Evolutionary conservation across 2,113 vertebrate genomes (phyloP).

Genomic region (Tetrax tetrax): DNA sequence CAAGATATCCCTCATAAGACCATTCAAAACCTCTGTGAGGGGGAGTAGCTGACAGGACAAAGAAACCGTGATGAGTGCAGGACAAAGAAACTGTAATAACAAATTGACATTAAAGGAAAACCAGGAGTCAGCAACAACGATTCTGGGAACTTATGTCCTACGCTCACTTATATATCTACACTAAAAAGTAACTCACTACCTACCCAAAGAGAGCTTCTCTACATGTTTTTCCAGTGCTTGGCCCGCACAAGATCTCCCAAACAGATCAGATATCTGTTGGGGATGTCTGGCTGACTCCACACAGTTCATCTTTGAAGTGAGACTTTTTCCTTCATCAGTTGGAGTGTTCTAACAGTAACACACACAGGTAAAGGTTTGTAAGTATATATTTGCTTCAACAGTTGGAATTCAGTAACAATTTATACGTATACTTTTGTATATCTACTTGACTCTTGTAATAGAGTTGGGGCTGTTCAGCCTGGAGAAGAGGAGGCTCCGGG

Average conservation of each 20-base stretch:
- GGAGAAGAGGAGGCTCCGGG: too few species aligned
- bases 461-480: too few species aligned
- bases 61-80: neutral
- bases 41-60: neutral
- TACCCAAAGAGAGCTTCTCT: neutral
- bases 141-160: neutral
- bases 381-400: neutral
- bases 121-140: neutral
- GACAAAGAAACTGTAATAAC: neutral
- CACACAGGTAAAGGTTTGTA: neutral
- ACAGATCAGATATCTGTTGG: neutral
- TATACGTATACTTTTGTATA: neutral
- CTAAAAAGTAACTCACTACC: neutral
- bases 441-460: neutral
- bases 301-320: neutral
- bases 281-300: neutral
- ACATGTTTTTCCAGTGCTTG: neutral
- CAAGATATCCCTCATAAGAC: neutral
- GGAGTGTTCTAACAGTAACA: neutral
- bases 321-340: neutral
- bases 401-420: neutral
- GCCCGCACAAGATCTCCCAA: neutral
- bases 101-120: neutral
- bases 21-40: neutral
- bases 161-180: rapidly evolving